Percentiles rank a stretch among this genome's conserved stretches.
Evolutionary conservation across 2,888 invertebrate genomes (phyloP).

Genomic region (Acanthosepion lycidas): DNA sequence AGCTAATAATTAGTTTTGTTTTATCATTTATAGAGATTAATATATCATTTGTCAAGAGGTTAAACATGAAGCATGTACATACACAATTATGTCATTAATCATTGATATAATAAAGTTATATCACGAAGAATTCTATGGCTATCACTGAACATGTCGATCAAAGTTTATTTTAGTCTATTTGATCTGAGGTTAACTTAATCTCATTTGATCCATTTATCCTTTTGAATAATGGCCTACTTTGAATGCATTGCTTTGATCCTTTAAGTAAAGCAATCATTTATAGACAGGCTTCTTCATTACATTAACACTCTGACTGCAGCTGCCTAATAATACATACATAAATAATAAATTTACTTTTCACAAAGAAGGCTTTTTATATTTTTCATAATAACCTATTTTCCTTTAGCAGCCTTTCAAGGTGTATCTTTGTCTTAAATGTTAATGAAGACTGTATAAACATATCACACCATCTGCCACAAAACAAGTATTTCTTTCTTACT

Average conservation of each 20-base stretch:
- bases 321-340: not conserved
- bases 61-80: not conserved
- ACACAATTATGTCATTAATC: not conserved
- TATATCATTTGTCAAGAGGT: not conserved
- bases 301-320: not conserved
- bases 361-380: conserved; percentile 11
- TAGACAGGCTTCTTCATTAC: not conserved
- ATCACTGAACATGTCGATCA: not conserved
- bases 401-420: not conserved
- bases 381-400: not conserved
- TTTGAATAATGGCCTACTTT: not conserved
- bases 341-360: not conserved
- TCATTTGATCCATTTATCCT: conserved; percentile 17
- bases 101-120: not conserved
- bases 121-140: conserved; percentile 13
- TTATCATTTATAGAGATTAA: not conserved
- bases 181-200: not conserved
- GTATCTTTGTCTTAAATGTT: not conserved
- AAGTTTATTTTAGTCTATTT: not conserved
- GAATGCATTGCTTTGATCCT: conserved; percentile 4
- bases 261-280: not conserved
- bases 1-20: not conserved
- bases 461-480: not conserved
- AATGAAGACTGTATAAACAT: not conserved
- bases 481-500: not conserved